These are phyloP conservation scores for Choreutis nemorana DNA, from an alignment of 2,888 invertebrate genomes.

Conservation along the genomic window DNA sequence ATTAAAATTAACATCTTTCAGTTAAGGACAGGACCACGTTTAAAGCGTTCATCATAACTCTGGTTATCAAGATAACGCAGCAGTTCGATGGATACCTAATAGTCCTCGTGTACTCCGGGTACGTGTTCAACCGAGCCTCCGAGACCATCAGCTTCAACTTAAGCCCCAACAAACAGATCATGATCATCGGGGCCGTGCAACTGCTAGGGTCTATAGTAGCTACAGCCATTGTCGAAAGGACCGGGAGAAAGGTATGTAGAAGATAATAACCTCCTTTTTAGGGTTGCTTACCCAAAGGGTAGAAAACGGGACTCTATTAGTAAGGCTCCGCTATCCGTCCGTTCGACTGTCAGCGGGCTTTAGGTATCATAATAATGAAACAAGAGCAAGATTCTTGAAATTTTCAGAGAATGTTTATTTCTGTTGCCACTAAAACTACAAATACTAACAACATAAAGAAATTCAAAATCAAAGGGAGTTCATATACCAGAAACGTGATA, in stretches of 20 bases:
- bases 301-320: too few relatives aligned
- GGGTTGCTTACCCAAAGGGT: too few relatives aligned
- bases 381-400: too few relatives aligned
- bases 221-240: conserved; percentile 49
- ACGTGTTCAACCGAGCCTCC: conserved; percentile 43
- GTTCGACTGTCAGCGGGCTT: too few relatives aligned
- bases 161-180: conserved; percentile 53
- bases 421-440: too few relatives aligned
- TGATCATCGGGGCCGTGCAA: conserved; percentile 48
- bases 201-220: conserved; percentile 42
- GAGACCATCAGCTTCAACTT: conserved; percentile 35
- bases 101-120: conserved; percentile 50
- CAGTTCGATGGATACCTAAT: conserved; percentile 57
- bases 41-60: conserved; percentile 50
- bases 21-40: conserved; percentile 43
- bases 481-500: too few relatives aligned
- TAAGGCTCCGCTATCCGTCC: too few relatives aligned
- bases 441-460: too few relatives aligned
- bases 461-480: too few relatives aligned
- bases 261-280: too few relatives aligned
- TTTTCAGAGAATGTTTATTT: too few relatives aligned
- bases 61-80: conserved; percentile 51
- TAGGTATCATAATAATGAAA: too few relatives aligned
- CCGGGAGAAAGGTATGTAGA: conserved; percentile 58
- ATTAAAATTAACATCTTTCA: conserved; percentile 20